Evolutionary conservation across 2,797 vertebrate species (phyloP), one percentile per base, ranked within the genome.

Genomic region (Paguma larvata): DNA sequence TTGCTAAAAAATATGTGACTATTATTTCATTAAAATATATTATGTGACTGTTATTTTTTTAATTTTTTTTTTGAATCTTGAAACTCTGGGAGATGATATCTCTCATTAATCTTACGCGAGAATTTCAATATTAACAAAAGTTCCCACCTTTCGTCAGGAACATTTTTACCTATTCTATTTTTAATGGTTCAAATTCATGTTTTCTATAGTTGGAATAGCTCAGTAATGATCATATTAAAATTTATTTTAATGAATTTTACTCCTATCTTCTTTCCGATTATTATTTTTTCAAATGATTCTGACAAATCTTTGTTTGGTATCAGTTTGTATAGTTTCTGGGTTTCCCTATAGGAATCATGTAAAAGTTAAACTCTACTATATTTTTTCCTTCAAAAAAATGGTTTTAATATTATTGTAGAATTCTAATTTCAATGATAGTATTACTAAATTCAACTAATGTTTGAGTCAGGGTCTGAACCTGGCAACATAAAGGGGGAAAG

Each of bases 121-220:
- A 70, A 77, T 92, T 92, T 85, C 94, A 86, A 93, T 95, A 79
- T 88, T 94, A 59, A 93, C 12, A 85, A 67, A 95, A 94, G 34
- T 65, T 89, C 77, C 48, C 5, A 68, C n/a, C 6, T 94, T 65
- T 86, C 25, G 44, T 75, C 56, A 91, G 80, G 67, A 82, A 91
- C 65, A 72, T 44, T 30, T 53, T 75, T 70, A 85, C 23, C 21
- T 34, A 27, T 70, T 13, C 23, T 84, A 63, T 78, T 85, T 94
- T 91, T 94, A 89, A 89, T 41, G 13, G n/a, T 78, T 44, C 44
- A 34, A 87, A 84, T 93, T 91, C 48, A 62, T 85, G n/a, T 67
- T 93, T 93, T 91, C 53, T 68, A 15, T 65, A 19, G 30, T 68
- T 96, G 65, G 4, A 93, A 62, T 63, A 79, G 70, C 38, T 89